Percentiles rank a stretch among this genome's conserved stretches.
phyloP scores from a whole-genome alignment of 2,888 invertebrate species.

The Andrena fulva region DNA sequence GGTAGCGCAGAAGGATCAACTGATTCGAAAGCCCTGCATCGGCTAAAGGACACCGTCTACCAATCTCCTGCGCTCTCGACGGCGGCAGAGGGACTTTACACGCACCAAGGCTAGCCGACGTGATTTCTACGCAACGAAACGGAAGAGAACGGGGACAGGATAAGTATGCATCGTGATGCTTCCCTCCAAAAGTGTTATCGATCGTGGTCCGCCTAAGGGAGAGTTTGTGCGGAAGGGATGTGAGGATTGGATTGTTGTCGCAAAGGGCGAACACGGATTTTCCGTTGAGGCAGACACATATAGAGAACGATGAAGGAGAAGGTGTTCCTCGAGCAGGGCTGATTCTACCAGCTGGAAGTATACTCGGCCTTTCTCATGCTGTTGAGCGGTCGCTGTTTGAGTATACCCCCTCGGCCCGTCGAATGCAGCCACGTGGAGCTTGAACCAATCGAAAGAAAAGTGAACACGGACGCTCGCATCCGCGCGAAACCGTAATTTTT shows the following conservation, averaged over 20 bases:
- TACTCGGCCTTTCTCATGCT: conserved; percentile 85
- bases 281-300: conserved; percentile 30
- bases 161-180: not conserved
- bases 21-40: too few relatives aligned
- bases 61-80: not conserved
- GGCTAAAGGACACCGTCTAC: not conserved
- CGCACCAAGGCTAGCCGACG: conserved; percentile 48
- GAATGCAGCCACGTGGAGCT: conserved; percentile 81
- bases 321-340: conserved; percentile 75
- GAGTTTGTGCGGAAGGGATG: conserved; percentile 59
- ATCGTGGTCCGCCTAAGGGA: not conserved
- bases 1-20: not conserved
- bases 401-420: conserved; percentile 83
- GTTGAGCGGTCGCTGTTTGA: conserved; percentile 84
- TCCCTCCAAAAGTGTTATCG: not conserved
- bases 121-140: conserved; percentile 6
- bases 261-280: conserved; percentile 34
- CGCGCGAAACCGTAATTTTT: not conserved
- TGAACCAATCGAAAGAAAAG: conserved; percentile 77
- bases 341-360: conserved; percentile 84
- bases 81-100: conserved; percentile 23
- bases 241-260: conserved; percentile 35
- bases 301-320: conserved; percentile 43
- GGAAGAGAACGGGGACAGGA: not conserved
- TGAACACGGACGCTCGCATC: conserved; percentile 5